phyloP scores from a whole-genome alignment of 2,888 invertebrate species.

The Zele albiditarsus region DNA sequence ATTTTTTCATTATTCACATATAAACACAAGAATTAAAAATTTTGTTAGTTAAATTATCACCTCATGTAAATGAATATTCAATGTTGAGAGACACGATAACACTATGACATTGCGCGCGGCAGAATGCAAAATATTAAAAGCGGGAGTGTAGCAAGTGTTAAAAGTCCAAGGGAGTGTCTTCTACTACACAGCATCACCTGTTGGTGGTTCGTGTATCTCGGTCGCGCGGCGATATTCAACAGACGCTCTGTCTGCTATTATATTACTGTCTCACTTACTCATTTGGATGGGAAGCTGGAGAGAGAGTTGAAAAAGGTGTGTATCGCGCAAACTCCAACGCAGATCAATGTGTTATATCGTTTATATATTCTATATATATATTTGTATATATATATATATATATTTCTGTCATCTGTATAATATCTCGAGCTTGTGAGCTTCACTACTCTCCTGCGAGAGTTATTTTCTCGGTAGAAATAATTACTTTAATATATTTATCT shows the following conservation, averaged over 20 bases:
- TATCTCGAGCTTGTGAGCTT: background rate
- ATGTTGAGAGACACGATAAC: background rate
- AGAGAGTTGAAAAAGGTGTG: constrained; percentile 24
- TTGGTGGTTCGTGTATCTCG: constrained; percentile 65
- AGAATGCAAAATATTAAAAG: background rate
- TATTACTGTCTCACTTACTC: constrained; percentile 33
- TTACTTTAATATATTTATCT: background rate
- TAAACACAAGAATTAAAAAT: too few species aligned
- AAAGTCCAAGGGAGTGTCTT: constrained; percentile 66
- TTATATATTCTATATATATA: background rate
- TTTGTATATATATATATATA: background rate
- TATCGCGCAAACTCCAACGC: constrained; percentile 60
- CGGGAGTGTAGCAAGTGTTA: constrained; percentile 13
- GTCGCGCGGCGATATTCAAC: constrained; percentile 53
- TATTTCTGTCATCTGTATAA: constrained; percentile 1
- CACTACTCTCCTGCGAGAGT: background rate
- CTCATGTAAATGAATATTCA: too few species aligned
- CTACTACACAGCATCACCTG: constrained; percentile 65
- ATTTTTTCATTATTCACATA: background rate
- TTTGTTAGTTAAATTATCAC: too few species aligned
- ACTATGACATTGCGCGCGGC: background rate
- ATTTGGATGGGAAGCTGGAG: constrained; percentile 2
- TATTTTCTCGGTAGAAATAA: background rate
- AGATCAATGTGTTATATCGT: constrained; percentile 68
- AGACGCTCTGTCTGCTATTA: constrained; percentile 33